phyloP scores from a whole-genome alignment of 1,140 invertebrate species.

The Eupeodes corollae region DNA sequence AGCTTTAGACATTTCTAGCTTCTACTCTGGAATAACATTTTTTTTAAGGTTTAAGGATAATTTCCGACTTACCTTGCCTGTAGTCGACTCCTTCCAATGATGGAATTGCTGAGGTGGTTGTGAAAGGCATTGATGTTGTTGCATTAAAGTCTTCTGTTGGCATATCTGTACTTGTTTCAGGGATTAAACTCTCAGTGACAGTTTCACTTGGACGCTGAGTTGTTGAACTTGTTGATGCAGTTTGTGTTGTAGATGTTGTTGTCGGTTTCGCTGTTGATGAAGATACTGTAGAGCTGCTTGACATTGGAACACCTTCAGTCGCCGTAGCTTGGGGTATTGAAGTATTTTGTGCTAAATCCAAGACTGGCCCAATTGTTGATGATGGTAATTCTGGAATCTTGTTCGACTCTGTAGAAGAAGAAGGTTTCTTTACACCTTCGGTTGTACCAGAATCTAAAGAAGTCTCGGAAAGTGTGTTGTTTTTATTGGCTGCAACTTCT shows the following conservation, averaged over 20 bases:
- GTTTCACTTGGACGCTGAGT: slow-evolving; percentile 18
- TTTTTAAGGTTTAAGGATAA: not conserved
- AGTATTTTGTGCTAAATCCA: not conserved
- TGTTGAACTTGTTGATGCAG: slow-evolving; percentile 3
- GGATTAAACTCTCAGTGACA: slow-evolving; percentile 1
- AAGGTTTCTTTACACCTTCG: not conserved
- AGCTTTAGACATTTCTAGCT: too few relatives aligned
- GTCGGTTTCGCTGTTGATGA: slow-evolving; percentile 10
- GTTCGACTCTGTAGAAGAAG: not conserved
- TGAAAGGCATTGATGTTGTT: slow-evolving; percentile 19
- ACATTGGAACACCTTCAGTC: too few relatives aligned
- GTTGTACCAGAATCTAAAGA: not conserved
- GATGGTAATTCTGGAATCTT: not conserved
- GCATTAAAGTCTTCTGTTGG: slow-evolving; percentile 12
- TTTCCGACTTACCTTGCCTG: slow-evolving; percentile 24
- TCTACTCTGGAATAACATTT: too few relatives aligned
- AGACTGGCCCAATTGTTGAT: not conserved
- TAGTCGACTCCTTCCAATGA: slow-evolving; percentile 34
- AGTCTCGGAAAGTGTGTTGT: slow-evolving; percentile 10
- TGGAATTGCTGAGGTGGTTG: slow-evolving; percentile 9
- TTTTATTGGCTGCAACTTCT: slow-evolving; percentile 1
- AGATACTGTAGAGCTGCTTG: slow-evolving; percentile 17
- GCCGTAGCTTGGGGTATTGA: too few relatives aligned
- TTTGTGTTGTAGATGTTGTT: slow-evolving; percentile 8
- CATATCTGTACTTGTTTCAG: slow-evolving; percentile 15